Percentiles rank a stretch among this genome's conserved stretches.
Evolutionary conservation across 2,113 vertebrate genomes (phyloP).

Genomic region (Microcebus lehilahytsara): DNA sequence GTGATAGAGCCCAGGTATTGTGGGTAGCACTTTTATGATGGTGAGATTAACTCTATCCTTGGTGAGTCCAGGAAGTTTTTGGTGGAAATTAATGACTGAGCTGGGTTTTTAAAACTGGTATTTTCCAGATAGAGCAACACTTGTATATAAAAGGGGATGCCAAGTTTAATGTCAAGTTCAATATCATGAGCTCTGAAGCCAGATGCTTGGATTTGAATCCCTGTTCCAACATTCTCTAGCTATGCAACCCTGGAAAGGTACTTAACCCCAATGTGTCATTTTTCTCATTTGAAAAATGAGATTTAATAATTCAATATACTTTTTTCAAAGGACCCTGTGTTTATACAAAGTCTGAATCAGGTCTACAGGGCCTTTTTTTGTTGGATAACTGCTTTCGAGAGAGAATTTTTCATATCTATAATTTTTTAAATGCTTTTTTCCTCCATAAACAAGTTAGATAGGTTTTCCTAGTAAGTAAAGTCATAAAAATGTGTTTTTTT

Average conservation of each 20-base stretch:
- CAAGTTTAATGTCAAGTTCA: neutral
- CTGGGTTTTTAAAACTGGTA: neutral
- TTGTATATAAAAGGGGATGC: neutral
- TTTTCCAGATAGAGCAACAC: neutral
- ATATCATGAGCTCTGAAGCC: neutral
- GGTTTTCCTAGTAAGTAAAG: neutral
- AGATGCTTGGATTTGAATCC: neutral
- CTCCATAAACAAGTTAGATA: neutral
- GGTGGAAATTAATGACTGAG: neutral
- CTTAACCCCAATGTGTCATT: neutral
- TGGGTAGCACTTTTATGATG: rapidly evolving
- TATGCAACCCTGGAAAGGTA: neutral
- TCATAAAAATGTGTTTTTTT: neutral
- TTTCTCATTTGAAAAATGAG: neutral
- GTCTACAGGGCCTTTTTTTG: neutral
- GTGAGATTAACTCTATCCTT: neutral
- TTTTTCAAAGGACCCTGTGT: neutral
- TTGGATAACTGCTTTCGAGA: neutral
- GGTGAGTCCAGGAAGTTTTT: neutral
- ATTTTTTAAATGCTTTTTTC: neutral
- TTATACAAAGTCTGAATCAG: neutral
- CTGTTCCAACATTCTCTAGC: neutral
- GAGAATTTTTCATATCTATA: neutral
- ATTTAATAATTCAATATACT: neutral
- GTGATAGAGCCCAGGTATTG: rapidly evolving